phyloP scores from a whole-genome alignment of 2,113 vertebrate species.

The Antechinus flavipes region DNA sequence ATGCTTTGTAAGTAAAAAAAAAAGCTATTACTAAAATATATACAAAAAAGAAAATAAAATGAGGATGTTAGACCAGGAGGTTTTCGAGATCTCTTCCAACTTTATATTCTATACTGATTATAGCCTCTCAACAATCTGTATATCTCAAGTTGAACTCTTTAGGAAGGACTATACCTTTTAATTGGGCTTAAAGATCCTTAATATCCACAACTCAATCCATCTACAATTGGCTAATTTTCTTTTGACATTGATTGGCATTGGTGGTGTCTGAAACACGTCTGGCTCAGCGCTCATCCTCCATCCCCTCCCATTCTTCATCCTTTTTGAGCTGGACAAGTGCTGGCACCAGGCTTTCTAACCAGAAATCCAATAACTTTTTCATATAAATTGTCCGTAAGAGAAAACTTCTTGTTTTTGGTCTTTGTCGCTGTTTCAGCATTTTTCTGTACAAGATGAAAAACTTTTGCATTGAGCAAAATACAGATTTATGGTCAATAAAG shows the following conservation, averaged over 20 bases:
- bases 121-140: conserved; percentile 45
- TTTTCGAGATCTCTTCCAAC: neutral
- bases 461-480: conserved; percentile 91
- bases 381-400: conserved; percentile 89
- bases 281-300: conserved; percentile 56
- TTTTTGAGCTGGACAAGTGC: neutral
- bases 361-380: conserved; percentile 88
- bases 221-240: conserved; percentile 79
- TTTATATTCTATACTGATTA: neutral
- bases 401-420: conserved; percentile 87
- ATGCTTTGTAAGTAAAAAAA: no score
- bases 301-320: neutral
- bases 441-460: conserved; percentile 88
- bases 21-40: no score
- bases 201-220: conserved; percentile 74
- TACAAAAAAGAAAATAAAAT: neutral
- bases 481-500: conserved; percentile 91
- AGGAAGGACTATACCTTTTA: conserved; percentile 49
- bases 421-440: conserved; percentile 88
- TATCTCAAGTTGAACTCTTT: conserved; percentile 26
- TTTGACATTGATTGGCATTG: conserved; percentile 76
- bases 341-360: conserved; percentile 81
- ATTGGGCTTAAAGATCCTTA: conserved; percentile 59
- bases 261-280: conserved; percentile 62
- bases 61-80: neutral